Evolutionary conservation across 2,888 invertebrate species (phyloP).

Genomic region (Volucella zonaria): DNA sequence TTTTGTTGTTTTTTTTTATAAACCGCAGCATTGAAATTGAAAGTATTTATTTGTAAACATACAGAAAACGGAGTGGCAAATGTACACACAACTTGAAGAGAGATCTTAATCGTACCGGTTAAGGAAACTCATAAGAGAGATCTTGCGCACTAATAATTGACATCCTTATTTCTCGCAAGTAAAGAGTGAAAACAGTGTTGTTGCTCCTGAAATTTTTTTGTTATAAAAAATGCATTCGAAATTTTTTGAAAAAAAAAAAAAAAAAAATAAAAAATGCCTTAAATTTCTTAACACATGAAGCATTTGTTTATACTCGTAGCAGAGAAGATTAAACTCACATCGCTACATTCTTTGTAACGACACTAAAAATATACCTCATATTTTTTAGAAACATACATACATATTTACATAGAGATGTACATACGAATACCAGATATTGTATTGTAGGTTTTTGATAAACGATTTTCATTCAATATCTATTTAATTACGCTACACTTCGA

Average conservation of each 20-base stretch:
- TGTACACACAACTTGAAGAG: constrained; percentile 20
- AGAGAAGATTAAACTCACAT: too few relatives aligned
- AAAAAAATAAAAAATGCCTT: too few relatives aligned
- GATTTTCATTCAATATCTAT: constrained; percentile 32
- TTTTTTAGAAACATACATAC: too few relatives aligned
- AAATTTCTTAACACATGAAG: neutral
- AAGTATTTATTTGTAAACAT: constrained; percentile 59
- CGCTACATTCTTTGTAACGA: too few relatives aligned
- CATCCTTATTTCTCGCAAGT: constrained; percentile 54
- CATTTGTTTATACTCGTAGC: too few relatives aligned
- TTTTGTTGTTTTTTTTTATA: too few relatives aligned
- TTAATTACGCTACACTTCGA: constrained; percentile 40
- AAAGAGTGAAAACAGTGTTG: constrained; percentile 34
- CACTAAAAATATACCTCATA: too few relatives aligned
- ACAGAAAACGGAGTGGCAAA: constrained; percentile 34
- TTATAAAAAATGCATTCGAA: constrained; percentile 58
- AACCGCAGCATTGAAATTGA: too few relatives aligned
- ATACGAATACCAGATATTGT: neutral
- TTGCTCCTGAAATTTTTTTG: constrained; percentile 6
- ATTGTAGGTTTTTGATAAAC: constrained; percentile 12
- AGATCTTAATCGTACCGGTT: constrained; percentile 2
- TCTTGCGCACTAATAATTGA: constrained; percentile 66
- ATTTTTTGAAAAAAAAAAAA: constrained; percentile 60
- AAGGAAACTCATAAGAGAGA: constrained; percentile 32
- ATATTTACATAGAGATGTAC: neutral